phyloP scores from a whole-genome alignment of 2,113 vertebrate genomes.

The Ctenodactylus gundi region DNA sequence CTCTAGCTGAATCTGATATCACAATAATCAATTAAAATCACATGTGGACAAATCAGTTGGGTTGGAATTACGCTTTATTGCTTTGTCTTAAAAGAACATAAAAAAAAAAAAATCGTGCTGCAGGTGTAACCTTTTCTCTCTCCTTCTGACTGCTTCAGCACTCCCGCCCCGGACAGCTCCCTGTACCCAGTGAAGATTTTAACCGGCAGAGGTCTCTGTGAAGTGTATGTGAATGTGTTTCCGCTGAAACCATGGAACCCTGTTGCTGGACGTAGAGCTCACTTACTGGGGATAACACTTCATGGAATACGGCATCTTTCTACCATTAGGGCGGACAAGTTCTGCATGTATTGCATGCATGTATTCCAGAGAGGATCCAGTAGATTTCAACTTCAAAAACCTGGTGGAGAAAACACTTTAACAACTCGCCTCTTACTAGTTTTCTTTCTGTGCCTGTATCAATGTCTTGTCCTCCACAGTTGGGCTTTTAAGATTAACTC shows the following conservation, averaged over 20 bases:
- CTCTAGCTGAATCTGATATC: not conserved
- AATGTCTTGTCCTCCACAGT: not conserved
- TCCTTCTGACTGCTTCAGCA: not conserved
- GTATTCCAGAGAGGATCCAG: not conserved
- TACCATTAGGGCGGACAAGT: not conserved
- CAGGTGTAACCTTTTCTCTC: not conserved
- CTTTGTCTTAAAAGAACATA: not conserved
- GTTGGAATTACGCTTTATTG: not conserved
- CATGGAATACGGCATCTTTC: not conserved
- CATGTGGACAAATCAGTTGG: not conserved
- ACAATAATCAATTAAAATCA: not conserved
- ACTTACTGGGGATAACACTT: not conserved
- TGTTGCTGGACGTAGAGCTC: not conserved
- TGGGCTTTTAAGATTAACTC: not conserved
- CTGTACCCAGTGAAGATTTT: not conserved
- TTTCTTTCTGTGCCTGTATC: not conserved
- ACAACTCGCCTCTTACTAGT: not conserved
- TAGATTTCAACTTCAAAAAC: not conserved
- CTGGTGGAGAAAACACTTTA: not conserved
- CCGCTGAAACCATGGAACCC: not conserved
- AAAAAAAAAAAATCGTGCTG: too few relatives aligned
- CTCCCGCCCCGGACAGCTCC: not conserved
- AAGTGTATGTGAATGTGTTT: not conserved
- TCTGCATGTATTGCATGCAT: not conserved
- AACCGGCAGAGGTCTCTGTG: not conserved